Evolutionary conservation across 2,797 vertebrate species (phyloP), one percentile per base, ranked within the genome.

Genomic region (Pyrrhura leucotis): DNA sequence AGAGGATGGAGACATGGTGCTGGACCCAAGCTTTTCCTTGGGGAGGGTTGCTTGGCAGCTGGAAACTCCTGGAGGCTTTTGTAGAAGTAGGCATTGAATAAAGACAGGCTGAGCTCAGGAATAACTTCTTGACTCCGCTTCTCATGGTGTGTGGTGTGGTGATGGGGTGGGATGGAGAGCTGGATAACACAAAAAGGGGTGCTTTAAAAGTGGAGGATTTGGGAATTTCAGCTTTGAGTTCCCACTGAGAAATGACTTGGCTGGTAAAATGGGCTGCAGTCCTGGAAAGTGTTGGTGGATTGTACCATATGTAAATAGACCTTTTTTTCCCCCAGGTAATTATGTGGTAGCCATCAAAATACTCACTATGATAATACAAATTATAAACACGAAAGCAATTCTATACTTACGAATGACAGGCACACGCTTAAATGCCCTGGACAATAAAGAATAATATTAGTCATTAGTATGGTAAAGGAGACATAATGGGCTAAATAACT

Each of bases 401-500:
- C 33, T 25, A 9, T 75, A 50, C 87, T 88, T 95, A 29, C 91
- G 76, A 82, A 79, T 79, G 65, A 67, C 7, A 39, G 23, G 29
- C 56, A 75, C 15, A 31, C 35, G 19, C 45, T 93, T 85, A 35
- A 84, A 62, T 58, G 53, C 53, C 51, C 51, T 61, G 48, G n/a
- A 79, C 67, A 77, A 10, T 78, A 51, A 80, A 39, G 75, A 89
- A 62, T 37, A 53, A 65, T 67, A 50, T 75, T 66, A 65, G 35
- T 54, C 48, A 66, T 95, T 91, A 90, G 67, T 13, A 33, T 58
- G 53, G 45, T 50, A 54, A 86, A 91, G 79, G 65, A 91, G 53
- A 35, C 51, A 44, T 93, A 85, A 93, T 66, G 53, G 75, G 68
- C 87, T 92, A 83, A 95, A 93, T 90, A 89, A 93, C 48, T 68